These are phyloP conservation scores for Dolichotis patagonum DNA, from an alignment of 2,113 vertebrate genomes.

Conservation along the genomic window DNA sequence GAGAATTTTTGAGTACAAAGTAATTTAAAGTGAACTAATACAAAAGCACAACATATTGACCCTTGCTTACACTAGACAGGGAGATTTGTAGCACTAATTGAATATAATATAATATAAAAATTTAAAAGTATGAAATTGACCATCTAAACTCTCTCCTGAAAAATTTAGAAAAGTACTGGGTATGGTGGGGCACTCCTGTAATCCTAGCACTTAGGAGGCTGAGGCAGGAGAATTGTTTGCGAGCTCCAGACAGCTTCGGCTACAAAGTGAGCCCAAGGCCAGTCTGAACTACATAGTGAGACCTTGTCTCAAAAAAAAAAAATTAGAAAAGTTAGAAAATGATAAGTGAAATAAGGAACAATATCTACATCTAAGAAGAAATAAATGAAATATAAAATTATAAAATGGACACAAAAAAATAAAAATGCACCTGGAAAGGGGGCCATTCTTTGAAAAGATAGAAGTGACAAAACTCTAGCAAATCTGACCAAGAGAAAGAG, in stretches of 20 bases:
- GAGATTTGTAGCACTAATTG: neutral
- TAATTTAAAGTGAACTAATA: neutral
- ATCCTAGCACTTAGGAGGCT: no score
- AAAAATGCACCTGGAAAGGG: neutral
- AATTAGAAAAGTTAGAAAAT: neutral
- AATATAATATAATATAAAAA: neutral
- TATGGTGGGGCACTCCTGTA: no score
- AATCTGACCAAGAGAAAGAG: neutral
- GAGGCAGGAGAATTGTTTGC: no score
- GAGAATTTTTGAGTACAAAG: neutral
- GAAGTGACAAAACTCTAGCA: neutral
- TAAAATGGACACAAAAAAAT: neutral
- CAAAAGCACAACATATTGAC: neutral
- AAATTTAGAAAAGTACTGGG: neutral
- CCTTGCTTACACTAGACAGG: neutral
- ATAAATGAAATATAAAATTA: neutral
- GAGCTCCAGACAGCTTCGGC: no score
- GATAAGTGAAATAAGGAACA: neutral
- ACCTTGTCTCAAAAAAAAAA: no score
- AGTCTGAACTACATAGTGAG: no score
- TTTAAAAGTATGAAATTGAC: neutral
- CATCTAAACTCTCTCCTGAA: neutral
- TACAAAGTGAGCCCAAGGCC: no score
- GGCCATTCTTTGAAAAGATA: neutral
- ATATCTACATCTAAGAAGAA: neutral